phyloP scores from a whole-genome alignment of 2,797 vertebrate species.

The Mastacembelus armatus region DNA sequence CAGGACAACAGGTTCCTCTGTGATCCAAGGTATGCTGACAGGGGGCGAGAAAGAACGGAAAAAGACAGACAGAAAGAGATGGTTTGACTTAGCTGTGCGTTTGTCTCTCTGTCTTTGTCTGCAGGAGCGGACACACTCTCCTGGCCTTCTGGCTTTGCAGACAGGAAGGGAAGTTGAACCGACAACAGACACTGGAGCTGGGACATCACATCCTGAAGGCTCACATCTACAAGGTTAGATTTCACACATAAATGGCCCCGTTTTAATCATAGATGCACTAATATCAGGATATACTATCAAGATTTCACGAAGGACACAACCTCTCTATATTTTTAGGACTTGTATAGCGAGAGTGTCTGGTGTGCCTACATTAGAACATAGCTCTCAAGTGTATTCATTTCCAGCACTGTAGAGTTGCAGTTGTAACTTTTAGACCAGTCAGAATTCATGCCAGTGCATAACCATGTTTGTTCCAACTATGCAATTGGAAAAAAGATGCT shows the following conservation, averaged over 20 bases:
- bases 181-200: conserved; percentile 95
- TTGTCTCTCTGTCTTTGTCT: conserved; percentile 11
- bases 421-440: too few species aligned
- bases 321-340: too few species aligned
- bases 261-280: too few species aligned
- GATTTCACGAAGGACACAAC: too few species aligned
- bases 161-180: conserved; percentile 93
- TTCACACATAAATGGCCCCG: neutral
- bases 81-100: neutral
- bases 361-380: too few species aligned
- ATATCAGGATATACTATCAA: too few species aligned
- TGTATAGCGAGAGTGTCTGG: too few species aligned
- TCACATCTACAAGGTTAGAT: conserved; percentile 95
- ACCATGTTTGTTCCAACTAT: too few species aligned
- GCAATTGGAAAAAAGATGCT: too few species aligned
- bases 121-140: conserved; percentile 94
- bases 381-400: too few species aligned
- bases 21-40: conserved; percentile 89
- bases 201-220: conserved; percentile 98
- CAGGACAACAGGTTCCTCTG: conserved; percentile 98
- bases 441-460: too few species aligned
- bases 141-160: conserved; percentile 98
- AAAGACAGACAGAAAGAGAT: neutral
- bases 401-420: too few species aligned
- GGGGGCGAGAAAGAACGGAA: neutral